Evolutionary conservation across 2,888 invertebrate genomes (phyloP), one percentile per base, ranked within the genome.

Genomic region (Tenthredo amoena): DNA sequence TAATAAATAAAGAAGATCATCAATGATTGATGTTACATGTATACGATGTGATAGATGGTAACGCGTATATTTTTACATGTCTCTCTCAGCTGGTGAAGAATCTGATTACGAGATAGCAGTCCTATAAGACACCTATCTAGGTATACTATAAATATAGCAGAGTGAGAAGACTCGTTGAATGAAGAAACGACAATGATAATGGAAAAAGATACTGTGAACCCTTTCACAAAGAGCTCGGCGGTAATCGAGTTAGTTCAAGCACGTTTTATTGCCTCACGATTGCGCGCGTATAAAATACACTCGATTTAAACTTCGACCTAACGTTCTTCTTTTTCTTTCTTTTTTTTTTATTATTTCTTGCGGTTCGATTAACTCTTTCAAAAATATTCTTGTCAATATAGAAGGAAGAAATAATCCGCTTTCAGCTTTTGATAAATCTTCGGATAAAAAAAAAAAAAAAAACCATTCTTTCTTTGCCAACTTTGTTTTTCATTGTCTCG

Each of bases 301-400:
- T 81, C 77, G 77, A 77, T 81, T 81, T 62, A 81, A 81, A 81
- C 81, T 40, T 81, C 37, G n/a, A 21, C 40, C 81, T 81, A 21
- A n/a, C n/a, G n/a, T 18, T n/a, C n/a, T 55, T 55, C n/a, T 55
- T 55, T 55, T 6, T n/a, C 7, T 12, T 5, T 21, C n/a, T n/a
- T 21, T 3, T 21, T 3, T 18, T n/a, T 15, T 40, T 21, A n/a
- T 40, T 9, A 15, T 21, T 62, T 62, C 18, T 77, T 55, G 58
- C 37, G 62, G 81, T 37, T 81, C 62, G 62, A 77, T 77, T 26
- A 77, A 37, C 47, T 77, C 40, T 74, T 74, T 68, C 7, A 68
- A 68, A 7, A 68, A 68, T 68, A 55, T 68, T 34, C 68, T 68
- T 26, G 50, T 55, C 37, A 18, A 37, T 26, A 21, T n/a, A 26